phyloP scores from a whole-genome alignment of 2,113 vertebrate genomes.

The Daboia siamensis region DNA sequence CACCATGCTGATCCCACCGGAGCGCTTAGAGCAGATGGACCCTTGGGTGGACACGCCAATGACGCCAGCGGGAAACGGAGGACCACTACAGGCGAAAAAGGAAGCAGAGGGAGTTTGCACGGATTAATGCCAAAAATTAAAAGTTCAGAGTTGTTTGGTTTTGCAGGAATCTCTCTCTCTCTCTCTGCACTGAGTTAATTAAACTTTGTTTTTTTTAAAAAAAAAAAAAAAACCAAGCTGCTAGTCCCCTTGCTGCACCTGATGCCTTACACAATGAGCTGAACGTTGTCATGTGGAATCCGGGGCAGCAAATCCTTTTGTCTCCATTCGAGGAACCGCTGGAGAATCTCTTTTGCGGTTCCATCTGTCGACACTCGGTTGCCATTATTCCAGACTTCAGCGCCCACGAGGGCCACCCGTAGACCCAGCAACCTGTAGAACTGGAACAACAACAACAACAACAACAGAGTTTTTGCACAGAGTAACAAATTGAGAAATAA shows the following conservation, averaged over 20 bases:
- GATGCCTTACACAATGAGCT: slow-evolving; percentile 85
- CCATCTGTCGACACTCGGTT: slow-evolving; percentile 72
- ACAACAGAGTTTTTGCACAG: not conserved
- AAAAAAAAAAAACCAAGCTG: too few relatives aligned
- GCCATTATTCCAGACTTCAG: slow-evolving; percentile 86
- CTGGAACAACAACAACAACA: slow-evolving; percentile 55
- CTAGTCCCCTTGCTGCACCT: not conserved
- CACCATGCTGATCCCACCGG: slow-evolving; percentile 89
- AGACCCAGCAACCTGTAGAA: slow-evolving; percentile 86
- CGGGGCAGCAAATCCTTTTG: slow-evolving; percentile 75
- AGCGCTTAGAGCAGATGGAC: slow-evolving; percentile 87
- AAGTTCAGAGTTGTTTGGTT: not conserved
- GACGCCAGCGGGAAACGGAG: slow-evolving; percentile 72
- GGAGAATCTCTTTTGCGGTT: slow-evolving; percentile 71
- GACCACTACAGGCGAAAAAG: slow-evolving; percentile 62
- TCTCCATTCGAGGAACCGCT: slow-evolving; percentile 87
- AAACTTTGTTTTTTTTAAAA: too few relatives aligned
- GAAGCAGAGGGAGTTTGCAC: not conserved
- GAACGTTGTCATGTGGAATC: slow-evolving; percentile 87
- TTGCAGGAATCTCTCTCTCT: not conserved
- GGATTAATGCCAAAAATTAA: not conserved
- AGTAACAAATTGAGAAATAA: not conserved
- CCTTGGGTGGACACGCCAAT: slow-evolving; percentile 87
- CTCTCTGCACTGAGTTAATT: too few relatives aligned
- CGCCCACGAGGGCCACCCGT: slow-evolving; percentile 81